A percentile compares a stretch with the other conserved stretches of the same genome.
phyloP scores from a whole-genome alignment of 2,797 vertebrate species.

The Pyrocephalus nanus region DNA sequence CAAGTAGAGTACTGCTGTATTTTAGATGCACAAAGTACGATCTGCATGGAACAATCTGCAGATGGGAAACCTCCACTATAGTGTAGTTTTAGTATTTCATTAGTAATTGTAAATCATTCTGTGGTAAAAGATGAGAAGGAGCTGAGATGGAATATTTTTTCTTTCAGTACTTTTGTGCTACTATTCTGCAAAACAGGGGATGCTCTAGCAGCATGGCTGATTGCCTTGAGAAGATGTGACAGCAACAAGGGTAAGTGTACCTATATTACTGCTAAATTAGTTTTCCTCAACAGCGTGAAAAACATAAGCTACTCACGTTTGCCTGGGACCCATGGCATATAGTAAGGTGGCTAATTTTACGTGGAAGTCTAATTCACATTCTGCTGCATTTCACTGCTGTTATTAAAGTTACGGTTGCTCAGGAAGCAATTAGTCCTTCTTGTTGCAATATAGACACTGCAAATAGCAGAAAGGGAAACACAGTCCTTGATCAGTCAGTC shows the following conservation, averaged over 20 bases:
- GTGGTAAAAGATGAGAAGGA: background rate
- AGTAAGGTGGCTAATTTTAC: background rate
- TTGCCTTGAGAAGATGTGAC: background rate
- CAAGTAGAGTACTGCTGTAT: background rate
- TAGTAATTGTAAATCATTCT: background rate
- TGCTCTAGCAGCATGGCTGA: background rate
- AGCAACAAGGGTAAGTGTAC: background rate
- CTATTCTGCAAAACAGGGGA: background rate
- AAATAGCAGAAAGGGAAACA: background rate
- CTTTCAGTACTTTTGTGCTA: background rate
- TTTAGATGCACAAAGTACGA: background rate
- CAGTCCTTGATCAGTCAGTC: background rate
- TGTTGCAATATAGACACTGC: background rate
- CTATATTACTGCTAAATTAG: background rate
- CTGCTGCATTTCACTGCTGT: background rate
- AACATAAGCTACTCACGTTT: background rate
- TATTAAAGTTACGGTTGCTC: background rate
- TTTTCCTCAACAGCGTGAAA: background rate
- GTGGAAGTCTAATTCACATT: background rate
- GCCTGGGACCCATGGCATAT: background rate
- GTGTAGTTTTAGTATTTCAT: background rate
- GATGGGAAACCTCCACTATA: background rate
- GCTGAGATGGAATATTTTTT: background rate
- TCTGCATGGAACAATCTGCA: background rate
- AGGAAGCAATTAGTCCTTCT: slow-evolving; percentile 1